Conservation (phyloP, 1,140 invertebrate species). For the Pectinophora gossypiella region DNA sequence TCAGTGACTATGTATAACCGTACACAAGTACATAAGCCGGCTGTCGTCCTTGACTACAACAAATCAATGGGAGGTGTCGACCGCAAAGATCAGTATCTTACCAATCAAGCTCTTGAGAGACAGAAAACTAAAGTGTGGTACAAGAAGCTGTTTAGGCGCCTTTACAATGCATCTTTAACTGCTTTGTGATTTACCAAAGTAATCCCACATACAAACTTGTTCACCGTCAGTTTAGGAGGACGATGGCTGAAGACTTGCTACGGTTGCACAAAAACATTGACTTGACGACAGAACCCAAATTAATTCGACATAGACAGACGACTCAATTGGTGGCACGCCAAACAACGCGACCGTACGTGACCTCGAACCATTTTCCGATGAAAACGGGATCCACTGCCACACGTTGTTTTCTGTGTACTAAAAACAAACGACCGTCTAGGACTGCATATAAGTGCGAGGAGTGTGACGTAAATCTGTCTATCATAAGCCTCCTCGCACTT, state of each 20-base stretch:
- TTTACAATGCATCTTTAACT: slow-evolving; percentile 4
- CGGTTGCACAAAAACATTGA: neutral
- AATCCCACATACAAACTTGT: neutral
- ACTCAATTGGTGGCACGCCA: neutral
- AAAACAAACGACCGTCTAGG: neutral
- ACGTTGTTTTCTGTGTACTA: neutral
- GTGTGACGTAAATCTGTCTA: slow-evolving; percentile 1
- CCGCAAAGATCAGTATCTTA: slow-evolving; percentile 12
- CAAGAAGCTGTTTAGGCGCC: slow-evolving; percentile 3
- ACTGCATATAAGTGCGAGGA: slow-evolving; percentile 2
- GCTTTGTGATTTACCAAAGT: slow-evolving; percentile 1
- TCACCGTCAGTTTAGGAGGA: slow-evolving; percentile 1
- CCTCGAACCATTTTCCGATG: neutral
- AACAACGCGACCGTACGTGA: neutral
- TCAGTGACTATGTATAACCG: slow-evolving; percentile 2
- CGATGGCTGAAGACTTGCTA: neutral
- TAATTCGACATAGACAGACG: neutral
- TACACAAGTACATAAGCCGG: no score
- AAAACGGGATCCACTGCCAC: neutral
- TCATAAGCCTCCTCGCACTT: neutral
- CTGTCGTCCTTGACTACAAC: slow-evolving; percentile 15
- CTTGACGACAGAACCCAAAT: neutral
- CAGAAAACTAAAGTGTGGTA: slow-evolving; percentile 1
- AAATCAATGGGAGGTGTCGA: slow-evolving; percentile 12
- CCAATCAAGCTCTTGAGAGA: neutral